These are phyloP conservation scores for Cheirogaleus medius DNA, from an alignment of 2,113 vertebrate genomes.

Conservation along the genomic window DNA sequence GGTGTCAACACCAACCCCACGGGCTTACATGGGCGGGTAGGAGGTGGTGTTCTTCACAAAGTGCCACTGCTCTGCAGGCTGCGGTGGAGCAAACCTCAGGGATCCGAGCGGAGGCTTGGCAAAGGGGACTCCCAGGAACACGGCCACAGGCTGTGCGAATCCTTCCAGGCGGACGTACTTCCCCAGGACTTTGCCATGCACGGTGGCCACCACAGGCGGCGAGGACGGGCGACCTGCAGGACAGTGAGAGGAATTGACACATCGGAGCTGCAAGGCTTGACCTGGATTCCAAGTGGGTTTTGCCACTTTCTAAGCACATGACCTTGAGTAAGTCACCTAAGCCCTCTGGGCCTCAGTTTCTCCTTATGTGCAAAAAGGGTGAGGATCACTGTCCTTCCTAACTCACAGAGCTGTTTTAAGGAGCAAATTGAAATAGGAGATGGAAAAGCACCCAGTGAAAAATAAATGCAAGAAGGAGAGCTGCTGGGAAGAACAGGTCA, in stretches of 20 bases:
- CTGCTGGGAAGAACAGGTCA: too few species aligned
- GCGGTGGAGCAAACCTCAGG: constrained; percentile 85
- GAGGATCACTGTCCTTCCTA: neutral
- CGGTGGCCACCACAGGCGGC: constrained; percentile 83
- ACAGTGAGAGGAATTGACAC: neutral
- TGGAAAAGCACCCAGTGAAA: neutral
- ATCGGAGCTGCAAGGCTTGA: neutral
- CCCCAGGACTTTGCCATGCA: constrained; percentile 84
- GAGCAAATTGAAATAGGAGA: neutral
- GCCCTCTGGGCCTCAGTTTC: neutral
- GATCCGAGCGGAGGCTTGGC: constrained; percentile 85
- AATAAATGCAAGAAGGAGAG: neutral
- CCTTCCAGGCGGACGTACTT: constrained; percentile 81
- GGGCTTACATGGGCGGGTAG: constrained; percentile 84
- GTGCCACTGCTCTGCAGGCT: constrained; percentile 83
- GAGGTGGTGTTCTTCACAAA: constrained; percentile 84
- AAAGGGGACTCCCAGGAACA: constrained; percentile 89
- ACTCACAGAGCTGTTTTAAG: accelerated
- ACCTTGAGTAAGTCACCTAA: neutral
- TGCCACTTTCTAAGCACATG: neutral
- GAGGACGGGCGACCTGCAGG: constrained; percentile 3
- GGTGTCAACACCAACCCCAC: too few species aligned
- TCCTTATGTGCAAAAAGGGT: neutral
- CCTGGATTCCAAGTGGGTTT: neutral
- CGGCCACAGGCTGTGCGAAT: constrained; percentile 75